Conservation (phyloP, 2,888 invertebrate genomes). For the Acanthosoma haemorrhoidale region DNA sequence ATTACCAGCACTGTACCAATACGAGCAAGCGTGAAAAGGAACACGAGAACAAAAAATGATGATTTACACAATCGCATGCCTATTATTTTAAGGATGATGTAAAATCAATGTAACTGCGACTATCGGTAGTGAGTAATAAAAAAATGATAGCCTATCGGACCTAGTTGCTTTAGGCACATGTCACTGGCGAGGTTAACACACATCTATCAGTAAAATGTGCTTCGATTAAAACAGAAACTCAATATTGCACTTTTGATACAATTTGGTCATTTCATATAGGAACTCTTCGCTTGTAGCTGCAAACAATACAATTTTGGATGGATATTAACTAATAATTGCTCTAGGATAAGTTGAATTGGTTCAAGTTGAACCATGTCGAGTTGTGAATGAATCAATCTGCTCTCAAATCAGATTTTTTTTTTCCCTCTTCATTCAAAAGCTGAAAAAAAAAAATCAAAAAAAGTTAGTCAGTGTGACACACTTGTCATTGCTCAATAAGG, state of each 20-base stretch:
- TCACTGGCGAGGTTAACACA: too few relatives aligned
- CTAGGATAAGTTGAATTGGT: background rate
- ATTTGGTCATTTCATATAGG: conserved; percentile 11
- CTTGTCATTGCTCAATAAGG: too few relatives aligned
- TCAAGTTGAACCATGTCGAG: background rate
- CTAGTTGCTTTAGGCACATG: too few relatives aligned
- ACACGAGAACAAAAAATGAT: too few relatives aligned
- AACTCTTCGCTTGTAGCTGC: background rate
- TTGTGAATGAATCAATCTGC: background rate
- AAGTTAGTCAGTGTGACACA: too few relatives aligned
- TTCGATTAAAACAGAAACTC: background rate
- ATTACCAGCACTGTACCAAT: too few relatives aligned
- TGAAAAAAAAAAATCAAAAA: background rate
- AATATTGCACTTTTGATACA: background rate
- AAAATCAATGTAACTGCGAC: too few relatives aligned
- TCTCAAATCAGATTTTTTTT: background rate
- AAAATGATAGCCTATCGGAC: too few relatives aligned
- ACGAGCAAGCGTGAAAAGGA: too few relatives aligned
- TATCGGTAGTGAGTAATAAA: too few relatives aligned
- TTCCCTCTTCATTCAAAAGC: conserved; percentile 7
- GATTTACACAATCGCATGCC: too few relatives aligned
- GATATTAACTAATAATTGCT: background rate
- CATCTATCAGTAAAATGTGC: background rate
- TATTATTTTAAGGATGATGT: too few relatives aligned
- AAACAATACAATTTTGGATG: background rate